phyloP scores from a whole-genome alignment of 2,888 invertebrate species.

The Lasioglossum zephyrum region DNA sequence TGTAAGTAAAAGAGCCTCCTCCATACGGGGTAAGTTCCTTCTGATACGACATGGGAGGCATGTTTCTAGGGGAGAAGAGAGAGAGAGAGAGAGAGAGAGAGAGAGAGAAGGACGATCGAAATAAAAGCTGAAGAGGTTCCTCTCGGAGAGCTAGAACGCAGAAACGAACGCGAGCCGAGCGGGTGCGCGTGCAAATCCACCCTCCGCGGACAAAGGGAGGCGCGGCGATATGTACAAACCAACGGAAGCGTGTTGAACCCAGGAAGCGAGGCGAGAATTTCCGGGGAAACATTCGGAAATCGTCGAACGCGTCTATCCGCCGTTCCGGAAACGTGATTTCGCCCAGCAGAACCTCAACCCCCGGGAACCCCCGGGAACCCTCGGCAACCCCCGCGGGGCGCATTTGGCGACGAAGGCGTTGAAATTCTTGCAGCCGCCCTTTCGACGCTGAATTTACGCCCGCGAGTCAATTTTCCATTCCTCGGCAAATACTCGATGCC shows the following conservation, averaged over 20 bases:
- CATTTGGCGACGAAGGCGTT: constrained; percentile 38
- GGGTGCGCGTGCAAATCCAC: constrained; percentile 31
- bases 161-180: constrained; percentile 24
- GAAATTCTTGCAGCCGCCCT: constrained; percentile 46
- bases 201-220: constrained; percentile 43
- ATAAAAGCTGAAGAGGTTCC: background rate
- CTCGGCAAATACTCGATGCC: constrained; percentile 58
- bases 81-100: background rate
- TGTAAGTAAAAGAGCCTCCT: too few relatives aligned
- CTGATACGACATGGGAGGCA: too few relatives aligned
- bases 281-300: constrained; percentile 73
- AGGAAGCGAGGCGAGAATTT: constrained; percentile 72
- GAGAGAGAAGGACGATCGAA: too few relatives aligned
- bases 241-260: constrained; percentile 66
- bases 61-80: background rate
- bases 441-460: constrained; percentile 50
- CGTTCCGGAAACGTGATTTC: constrained; percentile 73
- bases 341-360: constrained; percentile 22
- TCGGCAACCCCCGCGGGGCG: background rate
- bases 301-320: constrained; percentile 68
- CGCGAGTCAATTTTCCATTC: constrained; percentile 58
- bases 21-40: too few relatives aligned
- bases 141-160: constrained; percentile 26
- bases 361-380: background rate
- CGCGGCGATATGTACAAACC: constrained; percentile 64